Conservation (phyloP, 2,888 invertebrate genomes). For the Xanthia icteritia region DNA sequence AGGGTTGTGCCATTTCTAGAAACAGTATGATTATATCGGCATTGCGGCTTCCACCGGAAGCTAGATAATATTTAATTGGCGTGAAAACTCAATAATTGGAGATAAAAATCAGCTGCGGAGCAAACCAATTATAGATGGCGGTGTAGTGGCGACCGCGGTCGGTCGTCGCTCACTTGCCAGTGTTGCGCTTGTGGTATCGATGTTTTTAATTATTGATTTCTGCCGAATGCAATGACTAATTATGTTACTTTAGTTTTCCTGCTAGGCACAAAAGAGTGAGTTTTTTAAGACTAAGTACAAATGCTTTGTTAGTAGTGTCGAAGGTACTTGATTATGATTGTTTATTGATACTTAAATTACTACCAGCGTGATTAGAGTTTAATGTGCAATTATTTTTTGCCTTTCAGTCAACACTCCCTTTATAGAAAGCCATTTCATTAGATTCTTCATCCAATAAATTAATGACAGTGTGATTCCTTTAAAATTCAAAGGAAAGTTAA, state of each 20-base stretch:
- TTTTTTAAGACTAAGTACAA: neutral
- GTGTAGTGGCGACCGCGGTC: conserved; percentile 81
- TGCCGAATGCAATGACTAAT: neutral
- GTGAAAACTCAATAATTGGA: conserved; percentile 90
- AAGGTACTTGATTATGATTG: neutral
- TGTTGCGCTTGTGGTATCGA: conserved; percentile 64
- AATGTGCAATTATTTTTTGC: neutral
- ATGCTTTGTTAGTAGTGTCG: neutral
- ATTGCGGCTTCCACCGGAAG: conserved; percentile 85
- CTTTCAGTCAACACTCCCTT: neutral
- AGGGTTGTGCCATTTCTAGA: conserved; percentile 72
- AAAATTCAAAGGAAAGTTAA: neutral
- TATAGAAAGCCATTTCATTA: neutral
- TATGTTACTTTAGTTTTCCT: neutral
- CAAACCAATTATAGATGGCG: conserved; percentile 86
- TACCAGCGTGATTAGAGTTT: neutral
- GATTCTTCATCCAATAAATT: neutral
- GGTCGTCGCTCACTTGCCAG: conserved; percentile 70
- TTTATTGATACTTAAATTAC: neutral
- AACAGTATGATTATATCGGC: conserved; percentile 75
- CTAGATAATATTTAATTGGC: conserved; percentile 89
- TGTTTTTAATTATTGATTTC: neutral
- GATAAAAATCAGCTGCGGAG: conserved; percentile 88
- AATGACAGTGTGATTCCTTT: neutral
- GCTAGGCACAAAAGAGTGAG: neutral